phyloP scores from a whole-genome alignment of 2,113 vertebrate genomes.

The Pandion haliaetus region DNA sequence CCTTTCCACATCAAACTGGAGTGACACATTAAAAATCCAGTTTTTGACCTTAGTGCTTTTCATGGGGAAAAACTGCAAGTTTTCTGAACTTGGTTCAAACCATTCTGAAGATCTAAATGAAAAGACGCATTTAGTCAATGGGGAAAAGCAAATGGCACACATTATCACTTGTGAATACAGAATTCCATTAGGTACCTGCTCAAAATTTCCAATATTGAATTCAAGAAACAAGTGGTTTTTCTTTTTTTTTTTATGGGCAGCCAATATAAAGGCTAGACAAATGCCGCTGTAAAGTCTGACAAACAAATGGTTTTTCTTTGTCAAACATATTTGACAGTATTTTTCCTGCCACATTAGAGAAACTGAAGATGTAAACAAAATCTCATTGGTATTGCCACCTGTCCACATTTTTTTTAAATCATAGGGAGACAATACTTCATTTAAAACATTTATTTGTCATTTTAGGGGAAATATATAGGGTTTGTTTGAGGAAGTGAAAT shows the following conservation, averaged over 20 bases:
- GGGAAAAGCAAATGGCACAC: not conserved
- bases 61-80: not conserved
- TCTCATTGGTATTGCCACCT: not conserved
- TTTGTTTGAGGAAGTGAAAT: not conserved
- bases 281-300: not conserved
- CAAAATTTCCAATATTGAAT: not conserved
- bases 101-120: not conserved
- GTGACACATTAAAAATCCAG: not conserved
- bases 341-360: not conserved
- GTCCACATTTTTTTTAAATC: not conserved
- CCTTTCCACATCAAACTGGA: not conserved
- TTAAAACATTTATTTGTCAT: not conserved
- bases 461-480: accelerated
- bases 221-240: not conserved
- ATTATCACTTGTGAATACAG: not conserved
- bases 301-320: not conserved
- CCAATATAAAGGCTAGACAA: not conserved
- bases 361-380: not conserved
- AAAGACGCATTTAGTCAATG: not conserved
- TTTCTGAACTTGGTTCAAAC: not conserved
- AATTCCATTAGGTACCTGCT: not conserved
- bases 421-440: not conserved
- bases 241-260: no score
- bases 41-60: not conserved
- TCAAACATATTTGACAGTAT: not conserved